Conservation (phyloP, 2,888 invertebrate species). For the Cepaea hortensis region DNA sequence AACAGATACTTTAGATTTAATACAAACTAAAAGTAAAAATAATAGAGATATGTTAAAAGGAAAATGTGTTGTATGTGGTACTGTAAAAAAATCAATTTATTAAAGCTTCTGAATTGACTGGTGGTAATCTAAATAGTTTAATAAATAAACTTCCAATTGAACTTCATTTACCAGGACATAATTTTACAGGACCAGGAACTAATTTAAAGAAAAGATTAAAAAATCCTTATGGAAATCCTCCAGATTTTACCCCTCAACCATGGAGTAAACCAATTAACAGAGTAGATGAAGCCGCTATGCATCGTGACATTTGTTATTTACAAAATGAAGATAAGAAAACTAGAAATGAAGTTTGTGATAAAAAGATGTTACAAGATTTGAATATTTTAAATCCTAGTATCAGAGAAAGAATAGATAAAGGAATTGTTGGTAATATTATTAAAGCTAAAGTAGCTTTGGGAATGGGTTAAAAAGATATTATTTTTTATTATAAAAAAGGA, state of each 20-base stretch:
- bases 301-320: neutral
- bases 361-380: no score
- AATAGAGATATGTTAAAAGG: neutral
- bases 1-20: neutral
- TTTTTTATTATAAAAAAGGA: no score
- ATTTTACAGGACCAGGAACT: neutral
- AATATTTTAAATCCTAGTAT: neutral
- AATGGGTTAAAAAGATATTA: no score
- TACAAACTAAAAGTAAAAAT: neutral
- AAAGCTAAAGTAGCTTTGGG: neutral
- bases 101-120: neutral
- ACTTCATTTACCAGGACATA: neutral
- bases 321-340: neutral
- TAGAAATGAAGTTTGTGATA: no score
- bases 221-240: neutral
- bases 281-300: neutral
- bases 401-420: neutral
- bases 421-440: neutral
- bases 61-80: neutral
- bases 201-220: slow-evolving; percentile 5
- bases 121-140: neutral
- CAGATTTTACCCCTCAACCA: neutral
- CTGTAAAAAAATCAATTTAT: neutral
- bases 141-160: neutral
- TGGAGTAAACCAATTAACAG: neutral